These are phyloP conservation scores for Steinernema scapterisci DNA, from an alignment of 2,888 invertebrate species.

Conservation along the genomic window DNA sequence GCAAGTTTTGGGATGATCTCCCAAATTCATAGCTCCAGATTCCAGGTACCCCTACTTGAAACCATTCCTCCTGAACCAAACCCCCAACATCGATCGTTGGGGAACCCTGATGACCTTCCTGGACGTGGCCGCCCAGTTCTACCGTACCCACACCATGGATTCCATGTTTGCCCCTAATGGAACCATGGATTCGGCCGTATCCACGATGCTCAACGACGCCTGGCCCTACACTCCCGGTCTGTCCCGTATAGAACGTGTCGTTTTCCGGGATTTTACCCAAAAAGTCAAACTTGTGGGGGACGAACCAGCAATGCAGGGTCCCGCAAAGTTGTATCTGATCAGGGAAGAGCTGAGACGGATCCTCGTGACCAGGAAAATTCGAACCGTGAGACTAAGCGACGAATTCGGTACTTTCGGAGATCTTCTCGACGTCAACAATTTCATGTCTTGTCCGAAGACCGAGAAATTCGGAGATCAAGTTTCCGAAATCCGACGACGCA, in stretches of 20 bases:
- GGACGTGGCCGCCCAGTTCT: conserved; percentile 21
- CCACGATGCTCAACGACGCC: not conserved
- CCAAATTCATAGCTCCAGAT: no score
- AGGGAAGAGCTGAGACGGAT: not conserved
- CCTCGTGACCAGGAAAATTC: conserved; percentile 17
- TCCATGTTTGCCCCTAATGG: conserved; percentile 18
- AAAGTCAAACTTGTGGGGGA: conserved; percentile 14
- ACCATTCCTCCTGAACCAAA: conserved; percentile 5
- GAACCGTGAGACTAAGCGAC: conserved; percentile 13
- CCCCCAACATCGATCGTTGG: conserved; percentile 10
- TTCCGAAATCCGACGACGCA: not conserved
- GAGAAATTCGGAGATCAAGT: not conserved
- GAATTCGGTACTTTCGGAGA: conserved; percentile 20
- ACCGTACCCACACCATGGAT: conserved; percentile 28
- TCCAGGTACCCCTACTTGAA: not conserved
- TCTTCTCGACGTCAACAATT: conserved; percentile 25
- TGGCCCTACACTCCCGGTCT: not conserved
- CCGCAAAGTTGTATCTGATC: not conserved
- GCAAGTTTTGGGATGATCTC: not conserved
- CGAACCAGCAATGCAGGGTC: not conserved
- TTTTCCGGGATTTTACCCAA: conserved; percentile 4
- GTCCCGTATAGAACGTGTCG: not conserved
- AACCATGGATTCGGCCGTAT: conserved; percentile 3
- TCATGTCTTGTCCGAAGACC: not conserved
- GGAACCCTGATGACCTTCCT: not conserved